A percentile compares a stretch with the other conserved stretches of the same genome.
These are phyloP conservation scores for Microplitis deprimator DNA, from an alignment of 2,888 invertebrate genomes.

Conservation along the genomic window DNA sequence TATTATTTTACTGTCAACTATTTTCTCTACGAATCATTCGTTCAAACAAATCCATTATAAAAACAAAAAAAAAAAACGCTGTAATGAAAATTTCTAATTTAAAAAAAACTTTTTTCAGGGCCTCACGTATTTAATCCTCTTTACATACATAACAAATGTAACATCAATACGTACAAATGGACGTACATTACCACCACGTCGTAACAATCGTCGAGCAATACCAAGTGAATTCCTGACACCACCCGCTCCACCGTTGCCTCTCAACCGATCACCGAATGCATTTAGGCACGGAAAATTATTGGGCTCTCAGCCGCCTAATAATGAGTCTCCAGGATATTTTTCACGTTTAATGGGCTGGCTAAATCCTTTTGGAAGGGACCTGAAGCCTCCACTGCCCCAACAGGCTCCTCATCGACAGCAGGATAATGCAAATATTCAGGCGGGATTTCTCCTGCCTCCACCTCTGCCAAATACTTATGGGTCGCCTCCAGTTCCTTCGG, in stretches of 20 bases:
- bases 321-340: conserved; percentile 73
- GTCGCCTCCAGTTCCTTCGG: conserved; percentile 40
- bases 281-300: conserved; percentile 56
- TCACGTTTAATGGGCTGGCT: conserved; percentile 77
- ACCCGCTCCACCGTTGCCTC: conserved; percentile 56
- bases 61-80: neutral
- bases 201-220: conserved; percentile 54
- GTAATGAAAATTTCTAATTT: conserved; percentile 1
- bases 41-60: too few relatives aligned
- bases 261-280: conserved; percentile 38
- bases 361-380: conserved; percentile 72
- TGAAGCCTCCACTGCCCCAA: conserved; percentile 35
- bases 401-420: conserved; percentile 28
- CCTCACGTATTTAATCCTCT: conserved; percentile 50
- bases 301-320: conserved; percentile 68
- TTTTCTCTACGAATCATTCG: too few relatives aligned
- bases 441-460: conserved; percentile 40
- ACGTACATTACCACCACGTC: conserved; percentile 47
- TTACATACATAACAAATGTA: conserved; percentile 44
- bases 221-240: conserved; percentile 63
- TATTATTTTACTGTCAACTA: too few relatives aligned
- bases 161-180: conserved; percentile 51
- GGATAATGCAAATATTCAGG: conserved; percentile 30
- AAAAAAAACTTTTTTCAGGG: conserved; percentile 38
- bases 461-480: conserved; percentile 46